These are phyloP conservation scores for Pedicia rivosa DNA, from an alignment of 2,888 invertebrate genomes.

Conservation along the genomic window DNA sequence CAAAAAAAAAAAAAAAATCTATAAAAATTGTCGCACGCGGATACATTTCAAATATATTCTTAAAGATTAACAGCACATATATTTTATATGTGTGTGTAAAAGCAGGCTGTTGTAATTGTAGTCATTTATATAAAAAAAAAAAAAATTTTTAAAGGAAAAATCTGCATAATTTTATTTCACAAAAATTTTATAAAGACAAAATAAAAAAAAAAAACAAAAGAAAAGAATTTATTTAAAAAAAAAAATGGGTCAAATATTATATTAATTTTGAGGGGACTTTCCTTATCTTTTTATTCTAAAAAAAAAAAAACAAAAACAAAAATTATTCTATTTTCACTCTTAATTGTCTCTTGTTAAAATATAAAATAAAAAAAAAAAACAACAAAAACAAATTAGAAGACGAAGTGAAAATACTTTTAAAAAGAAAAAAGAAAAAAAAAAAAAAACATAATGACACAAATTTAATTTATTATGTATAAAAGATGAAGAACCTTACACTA, in stretches of 20 bases:
- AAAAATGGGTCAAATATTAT: too few species aligned
- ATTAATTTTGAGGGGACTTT: conserved; percentile 3
- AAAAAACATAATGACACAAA: too few species aligned
- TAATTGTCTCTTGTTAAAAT: too few species aligned
- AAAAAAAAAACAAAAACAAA: too few species aligned
- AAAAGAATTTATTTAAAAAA: too few species aligned
- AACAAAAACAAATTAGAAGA: too few species aligned
- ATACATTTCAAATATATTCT: not conserved
- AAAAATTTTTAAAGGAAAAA: conserved; percentile 1
- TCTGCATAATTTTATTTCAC: conserved; percentile 8
- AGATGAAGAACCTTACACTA: too few species aligned
- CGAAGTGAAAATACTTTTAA: too few species aligned
- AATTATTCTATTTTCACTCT: too few species aligned
- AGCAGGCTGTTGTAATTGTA: conserved; percentile 1
- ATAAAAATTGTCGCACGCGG: not conserved
- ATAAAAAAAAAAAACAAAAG: not conserved
- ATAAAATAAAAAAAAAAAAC: too few species aligned
- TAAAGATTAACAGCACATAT: not conserved
- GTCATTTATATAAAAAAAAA: conserved; percentile 7
- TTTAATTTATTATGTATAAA: too few species aligned
- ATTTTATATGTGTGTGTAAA: not conserved
- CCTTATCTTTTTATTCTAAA: conserved; percentile 4
- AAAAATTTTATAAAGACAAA: conserved; percentile 16
- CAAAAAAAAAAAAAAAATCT: not conserved
- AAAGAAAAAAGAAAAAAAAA: too few species aligned